Conservation (phyloP, 1,140 invertebrate species). For the Anoplophora glabripennis region DNA sequence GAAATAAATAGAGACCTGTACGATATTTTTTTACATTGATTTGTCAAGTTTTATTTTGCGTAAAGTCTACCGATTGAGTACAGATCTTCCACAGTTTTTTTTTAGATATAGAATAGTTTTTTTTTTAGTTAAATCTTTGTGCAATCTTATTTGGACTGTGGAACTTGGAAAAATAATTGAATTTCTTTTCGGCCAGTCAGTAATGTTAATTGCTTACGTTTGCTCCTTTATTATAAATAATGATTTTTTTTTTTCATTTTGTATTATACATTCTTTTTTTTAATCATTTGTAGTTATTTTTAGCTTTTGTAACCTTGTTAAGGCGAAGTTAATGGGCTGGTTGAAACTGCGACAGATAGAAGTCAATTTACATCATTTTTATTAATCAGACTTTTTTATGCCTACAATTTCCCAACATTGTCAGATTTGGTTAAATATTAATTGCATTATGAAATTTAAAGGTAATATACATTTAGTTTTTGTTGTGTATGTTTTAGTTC, state of each 20-base stretch:
- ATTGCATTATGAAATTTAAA: too few species aligned
- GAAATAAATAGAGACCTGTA: slow-evolving; percentile 24
- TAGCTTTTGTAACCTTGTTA: slow-evolving; percentile 7
- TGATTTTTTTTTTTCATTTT: slow-evolving; percentile 9
- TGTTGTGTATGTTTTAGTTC: too few species aligned
- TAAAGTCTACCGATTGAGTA: slow-evolving; percentile 2
- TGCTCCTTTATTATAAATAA: slow-evolving; percentile 3
- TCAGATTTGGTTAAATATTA: too few species aligned
- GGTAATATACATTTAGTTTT: too few species aligned
- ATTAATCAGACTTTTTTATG: too few species aligned
- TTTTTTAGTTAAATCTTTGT: background rate
- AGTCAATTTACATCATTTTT: slow-evolving; percentile 29
- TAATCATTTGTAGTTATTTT: slow-evolving; percentile 7
- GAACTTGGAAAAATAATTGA: background rate
- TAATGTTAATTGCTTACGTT: slow-evolving; percentile 9
- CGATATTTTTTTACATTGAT: slow-evolving; percentile 24
- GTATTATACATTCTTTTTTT: slow-evolving; percentile 18
- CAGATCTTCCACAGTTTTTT: slow-evolving; percentile 5
- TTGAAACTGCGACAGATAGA: slow-evolving; percentile 31
- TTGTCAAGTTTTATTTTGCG: slow-evolving; percentile 9
- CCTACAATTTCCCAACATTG: too few species aligned
- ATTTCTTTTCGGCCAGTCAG: slow-evolving; percentile 7
- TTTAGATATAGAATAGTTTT: background rate
- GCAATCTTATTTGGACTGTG: background rate
- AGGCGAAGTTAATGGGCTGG: slow-evolving; percentile 23